phyloP scores from a whole-genome alignment of 2,797 vertebrate genomes.

The Fratercula arctica region DNA sequence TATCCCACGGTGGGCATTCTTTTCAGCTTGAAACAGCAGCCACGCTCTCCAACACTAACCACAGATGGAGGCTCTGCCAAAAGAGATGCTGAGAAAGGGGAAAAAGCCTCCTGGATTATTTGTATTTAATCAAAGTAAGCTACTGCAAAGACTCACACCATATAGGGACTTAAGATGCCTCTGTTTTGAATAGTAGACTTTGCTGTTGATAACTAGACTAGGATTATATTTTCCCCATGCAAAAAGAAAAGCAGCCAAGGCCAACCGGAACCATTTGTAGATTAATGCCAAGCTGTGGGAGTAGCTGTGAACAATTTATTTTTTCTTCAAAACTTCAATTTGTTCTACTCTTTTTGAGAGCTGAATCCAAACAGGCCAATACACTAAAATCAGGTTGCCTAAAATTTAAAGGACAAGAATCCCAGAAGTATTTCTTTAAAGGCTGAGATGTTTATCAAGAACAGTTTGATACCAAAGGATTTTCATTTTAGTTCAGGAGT shows the following conservation, averaged over 20 bases:
- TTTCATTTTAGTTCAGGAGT: background rate
- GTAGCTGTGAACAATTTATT: background rate
- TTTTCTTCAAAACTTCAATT: background rate
- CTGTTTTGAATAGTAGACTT: background rate
- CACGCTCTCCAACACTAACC: slow-evolving; percentile 37
- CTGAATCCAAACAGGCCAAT: background rate
- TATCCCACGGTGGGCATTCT: slow-evolving; percentile 37
- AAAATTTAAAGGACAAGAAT: slow-evolving; percentile 1
- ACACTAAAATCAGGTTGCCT: background rate
- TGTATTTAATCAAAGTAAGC: slow-evolving; percentile 34
- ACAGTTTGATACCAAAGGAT: background rate
- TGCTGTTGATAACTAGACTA: background rate
- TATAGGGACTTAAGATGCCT: background rate
- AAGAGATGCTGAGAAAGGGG: slow-evolving; percentile 50
- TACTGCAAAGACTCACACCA: background rate
- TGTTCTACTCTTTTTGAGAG: background rate
- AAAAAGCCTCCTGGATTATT: slow-evolving; percentile 42
- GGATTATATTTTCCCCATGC: background rate
- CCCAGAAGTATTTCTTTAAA: background rate
- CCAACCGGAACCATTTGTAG: background rate
- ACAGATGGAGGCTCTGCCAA: slow-evolving; percentile 25
- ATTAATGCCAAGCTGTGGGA: background rate
- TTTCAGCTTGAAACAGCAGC: slow-evolving; percentile 30
- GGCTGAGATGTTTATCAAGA: background rate
- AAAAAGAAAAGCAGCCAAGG: background rate